Evolutionary conservation across 2,888 invertebrate species (phyloP).

Genomic region (Trichogramma dendrolimi): DNA sequence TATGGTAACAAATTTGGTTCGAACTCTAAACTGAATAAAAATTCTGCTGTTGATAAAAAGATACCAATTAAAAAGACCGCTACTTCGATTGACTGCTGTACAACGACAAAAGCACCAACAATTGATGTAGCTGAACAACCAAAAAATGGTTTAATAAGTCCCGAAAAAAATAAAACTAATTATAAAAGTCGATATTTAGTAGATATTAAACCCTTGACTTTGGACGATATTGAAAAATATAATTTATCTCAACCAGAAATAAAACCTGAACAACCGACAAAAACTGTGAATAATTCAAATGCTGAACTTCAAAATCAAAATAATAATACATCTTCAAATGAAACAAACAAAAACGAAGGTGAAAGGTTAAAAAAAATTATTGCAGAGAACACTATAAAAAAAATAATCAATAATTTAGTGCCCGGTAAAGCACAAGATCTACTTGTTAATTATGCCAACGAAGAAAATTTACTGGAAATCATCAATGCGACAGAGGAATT

Average conservation of each 20-base stretch:
- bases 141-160: too few relatives aligned
- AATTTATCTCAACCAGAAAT: background rate
- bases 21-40: too few relatives aligned
- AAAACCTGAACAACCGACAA: background rate
- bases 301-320: background rate
- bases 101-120: too few relatives aligned
- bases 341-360: background rate
- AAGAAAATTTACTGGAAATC: conserved; percentile 16
- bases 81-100: too few relatives aligned
- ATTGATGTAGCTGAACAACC: too few relatives aligned
- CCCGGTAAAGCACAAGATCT: conserved; percentile 19
- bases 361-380: background rate
- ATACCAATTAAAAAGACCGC: too few relatives aligned
- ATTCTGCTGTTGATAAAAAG: too few relatives aligned
- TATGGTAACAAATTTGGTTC: too few relatives aligned
- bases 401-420: conserved; percentile 38
- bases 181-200: conserved; percentile 1
- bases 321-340: background rate
- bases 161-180: too few relatives aligned
- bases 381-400: conserved; percentile 32
- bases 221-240: background rate
- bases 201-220: conserved; percentile 9
- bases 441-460: conserved; percentile 8
- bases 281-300: background rate
- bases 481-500: conserved; percentile 26